Evolutionary conservation across 2,797 vertebrate genomes (phyloP).

Genomic region (Loriculus beryllinus): DNA sequence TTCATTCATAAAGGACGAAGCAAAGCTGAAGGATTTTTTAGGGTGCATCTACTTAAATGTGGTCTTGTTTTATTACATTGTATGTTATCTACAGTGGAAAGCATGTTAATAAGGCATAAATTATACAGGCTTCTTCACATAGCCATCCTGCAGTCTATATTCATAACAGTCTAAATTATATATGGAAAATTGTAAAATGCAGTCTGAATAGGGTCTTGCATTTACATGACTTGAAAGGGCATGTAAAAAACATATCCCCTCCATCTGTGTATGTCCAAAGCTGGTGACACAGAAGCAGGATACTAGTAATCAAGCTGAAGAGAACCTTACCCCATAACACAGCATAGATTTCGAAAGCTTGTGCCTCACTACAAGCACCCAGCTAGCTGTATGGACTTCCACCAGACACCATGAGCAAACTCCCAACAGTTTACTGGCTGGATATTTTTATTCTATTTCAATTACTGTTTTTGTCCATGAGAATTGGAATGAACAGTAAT

Average conservation of each 20-base stretch:
- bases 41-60: neutral
- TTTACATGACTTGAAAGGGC: neutral
- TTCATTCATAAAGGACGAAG: neutral
- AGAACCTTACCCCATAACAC: neutral
- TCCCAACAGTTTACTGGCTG: slow-evolving; percentile 25
- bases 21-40: neutral
- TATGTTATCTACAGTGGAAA: neutral
- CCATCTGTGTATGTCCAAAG: neutral
- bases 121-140: neutral
- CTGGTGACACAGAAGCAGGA: neutral
- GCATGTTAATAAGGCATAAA: neutral
- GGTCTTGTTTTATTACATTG: neutral
- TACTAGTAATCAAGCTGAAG: neutral
- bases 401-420: neutral
- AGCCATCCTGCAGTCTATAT: neutral
- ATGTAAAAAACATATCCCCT: neutral
- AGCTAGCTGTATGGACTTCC: neutral
- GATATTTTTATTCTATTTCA: slow-evolving; percentile 31
- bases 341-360: neutral
- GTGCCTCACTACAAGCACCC: neutral
- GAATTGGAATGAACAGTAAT: slow-evolving; percentile 13
- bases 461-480: slow-evolving; percentile 38
- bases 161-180: slow-evolving; percentile 9
- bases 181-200: slow-evolving; percentile 15
- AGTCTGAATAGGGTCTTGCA: neutral